A percentile compares a stretch with the other conserved stretches of the same genome.
These are phyloP conservation scores for Enteromius thamalakanensis DNA, from an alignment of 2,797 vertebrate species.

Conservation along the genomic window DNA sequence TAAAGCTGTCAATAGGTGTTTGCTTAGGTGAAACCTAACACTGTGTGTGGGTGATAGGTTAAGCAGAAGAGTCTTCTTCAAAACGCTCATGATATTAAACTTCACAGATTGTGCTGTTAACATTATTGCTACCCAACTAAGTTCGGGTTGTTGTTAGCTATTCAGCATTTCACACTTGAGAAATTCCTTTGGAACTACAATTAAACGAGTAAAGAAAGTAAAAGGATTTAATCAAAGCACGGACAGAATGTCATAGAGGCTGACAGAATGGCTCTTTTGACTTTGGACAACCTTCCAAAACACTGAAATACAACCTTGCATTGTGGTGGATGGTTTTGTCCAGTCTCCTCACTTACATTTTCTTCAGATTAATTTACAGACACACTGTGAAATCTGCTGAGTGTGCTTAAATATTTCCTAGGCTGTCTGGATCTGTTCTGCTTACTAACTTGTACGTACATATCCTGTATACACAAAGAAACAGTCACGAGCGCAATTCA, in stretches of 20 bases:
- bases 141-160: not conserved
- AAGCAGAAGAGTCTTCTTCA: conserved; percentile 13
- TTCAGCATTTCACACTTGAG: not conserved
- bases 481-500: not conserved
- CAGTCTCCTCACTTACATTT: not conserved
- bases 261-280: not conserved
- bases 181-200: not conserved
- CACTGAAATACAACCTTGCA: not conserved
- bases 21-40: conserved; percentile 40
- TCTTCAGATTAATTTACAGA: not conserved
- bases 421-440: not conserved
- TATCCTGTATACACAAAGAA: not conserved
- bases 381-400: not conserved
- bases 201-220: not conserved
- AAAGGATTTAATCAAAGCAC: not conserved
- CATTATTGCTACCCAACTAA: not conserved
- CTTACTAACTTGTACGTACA: not conserved
- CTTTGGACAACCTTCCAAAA: not conserved
- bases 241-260: not conserved
- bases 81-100: not conserved
- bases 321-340: too few species aligned
- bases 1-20: conserved; percentile 28
- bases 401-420: not conserved
- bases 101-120: not conserved
- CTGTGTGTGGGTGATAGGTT: conserved; percentile 9